Base-by-base conservation (phyloP, 1,140 invertebrate genomes). In the Bombus balteatus region DNA sequence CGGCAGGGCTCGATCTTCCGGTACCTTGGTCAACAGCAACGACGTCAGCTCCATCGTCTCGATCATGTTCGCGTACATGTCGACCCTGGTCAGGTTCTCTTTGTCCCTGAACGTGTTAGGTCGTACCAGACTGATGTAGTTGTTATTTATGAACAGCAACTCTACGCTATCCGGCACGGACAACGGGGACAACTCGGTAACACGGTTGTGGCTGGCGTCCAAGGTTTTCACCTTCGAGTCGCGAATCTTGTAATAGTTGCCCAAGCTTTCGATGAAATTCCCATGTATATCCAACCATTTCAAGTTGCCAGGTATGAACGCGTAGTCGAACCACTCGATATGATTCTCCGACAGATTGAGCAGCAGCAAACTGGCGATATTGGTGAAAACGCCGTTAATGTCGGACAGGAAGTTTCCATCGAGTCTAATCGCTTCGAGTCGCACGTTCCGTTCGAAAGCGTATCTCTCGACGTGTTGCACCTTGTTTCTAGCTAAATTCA, bases 311-410 rank as follows among this genome's bases (percentile, higher is more conserved):
- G 98, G 98, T 85, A 98, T 97, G 93, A 98, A 98, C 28, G 98
- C 98, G 93, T 98, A 98, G 93, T 98, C 98, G 93, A 98, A 98
- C 97, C 98, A 98, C 71, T 98, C 97, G 92, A 99, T 95, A 95
- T 98, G 97, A 96, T 99, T 98, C 94, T 98, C 97, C 2, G 98
- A 98, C n/a, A 98, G 95, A 94, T 99, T 98, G 62, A 99, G 95
- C 97, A 98, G 97, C 89, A 98, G 94, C 47, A 99, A 95, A 86
- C 97, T 97, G 0, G 97, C 96, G 15, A 98, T 95, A 25, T 97
- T 97, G 41, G 97, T 96, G 92, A 98, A 98, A 8, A 98, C 97
- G 1, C 98, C 98, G 94, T 98, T 98, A 65, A 99, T 97, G 89
- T 98, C 97, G 15, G 97, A 97, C 39, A 99, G 95, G 91, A 97